A percentile compares a stretch with the other conserved stretches of the same genome.
phyloP scores from a whole-genome alignment of 1,140 invertebrate genomes.

The Aphaenogaster floridana region DNA sequence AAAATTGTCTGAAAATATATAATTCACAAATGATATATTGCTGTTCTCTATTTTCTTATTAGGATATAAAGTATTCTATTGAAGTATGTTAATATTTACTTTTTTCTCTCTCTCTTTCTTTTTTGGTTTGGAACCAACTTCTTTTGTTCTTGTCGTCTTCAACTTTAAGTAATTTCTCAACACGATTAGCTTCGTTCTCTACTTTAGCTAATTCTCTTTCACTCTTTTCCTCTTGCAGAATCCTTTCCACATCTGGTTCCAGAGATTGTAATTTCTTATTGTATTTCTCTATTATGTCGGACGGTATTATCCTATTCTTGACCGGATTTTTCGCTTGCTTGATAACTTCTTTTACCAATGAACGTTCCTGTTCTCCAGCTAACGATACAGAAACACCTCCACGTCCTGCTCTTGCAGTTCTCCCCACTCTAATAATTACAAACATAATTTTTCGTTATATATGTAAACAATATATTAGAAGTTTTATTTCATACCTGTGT shows the following conservation, averaged over 20 bases:
- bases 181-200: constrained; percentile 94
- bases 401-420: constrained; percentile 97
- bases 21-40: constrained; percentile 15
- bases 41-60: background rate
- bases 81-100: constrained; percentile 74
- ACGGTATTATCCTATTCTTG: constrained; percentile 95
- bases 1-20: constrained; percentile 80
- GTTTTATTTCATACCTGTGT: constrained; percentile 90
- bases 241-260: constrained; percentile 92
- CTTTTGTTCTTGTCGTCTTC: constrained; percentile 85
- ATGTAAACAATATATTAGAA: background rate
- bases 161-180: constrained; percentile 91
- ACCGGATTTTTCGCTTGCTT: constrained; percentile 95
- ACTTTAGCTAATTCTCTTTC: constrained; percentile 94
- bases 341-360: constrained; percentile 96
- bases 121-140: constrained; percentile 96
- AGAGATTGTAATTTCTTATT: constrained; percentile 91
- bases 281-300: constrained; percentile 96
- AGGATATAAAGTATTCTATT: constrained; percentile 12
- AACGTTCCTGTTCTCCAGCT: constrained; percentile 96
- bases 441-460: constrained; percentile 5
- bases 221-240: constrained; percentile 94
- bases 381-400: constrained; percentile 97
- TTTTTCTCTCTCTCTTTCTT: constrained; percentile 93
- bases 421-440: constrained; percentile 90